Evolutionary conservation across 2,797 vertebrate species (phyloP).

Genomic region (Pyrrhura leucotis): DNA sequence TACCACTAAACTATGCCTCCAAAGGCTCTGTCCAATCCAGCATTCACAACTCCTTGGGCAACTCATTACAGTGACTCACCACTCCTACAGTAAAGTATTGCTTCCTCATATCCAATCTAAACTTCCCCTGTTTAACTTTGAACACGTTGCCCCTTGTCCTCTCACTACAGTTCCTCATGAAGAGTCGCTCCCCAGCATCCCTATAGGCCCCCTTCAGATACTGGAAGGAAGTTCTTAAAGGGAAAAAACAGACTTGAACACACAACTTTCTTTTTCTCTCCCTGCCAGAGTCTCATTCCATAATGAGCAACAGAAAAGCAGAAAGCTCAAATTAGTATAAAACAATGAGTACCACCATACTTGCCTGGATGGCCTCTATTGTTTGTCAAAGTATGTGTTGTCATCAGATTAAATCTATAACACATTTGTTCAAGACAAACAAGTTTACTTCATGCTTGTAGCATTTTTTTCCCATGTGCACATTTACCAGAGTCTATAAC

Average conservation of each 20-base stretch:
- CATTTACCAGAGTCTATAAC: not conserved
- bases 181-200: too few species aligned
- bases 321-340: not conserved
- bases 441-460: not conserved
- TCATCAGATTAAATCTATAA: not conserved
- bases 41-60: too few species aligned
- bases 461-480: not conserved
- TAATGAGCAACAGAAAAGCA: not conserved
- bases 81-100: too few species aligned
- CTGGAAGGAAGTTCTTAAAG: not conserved
- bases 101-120: too few species aligned
- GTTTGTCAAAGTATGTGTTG: not conserved
- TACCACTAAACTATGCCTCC: too few species aligned
- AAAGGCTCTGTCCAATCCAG: too few species aligned
- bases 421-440: not conserved
- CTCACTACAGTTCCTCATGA: too few species aligned
- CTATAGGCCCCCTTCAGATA: too few species aligned
- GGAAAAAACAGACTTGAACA: not conserved
- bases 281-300: not conserved
- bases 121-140: too few species aligned
- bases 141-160: too few species aligned
- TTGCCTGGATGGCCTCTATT: not conserved
- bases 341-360: not conserved
- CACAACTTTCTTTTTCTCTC: not conserved
- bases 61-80: too few species aligned